A percentile compares a stretch with the other conserved stretches of the same genome.
Conservation (phyloP, 2,888 invertebrate species). For the Coleophora deauratella region DNA sequence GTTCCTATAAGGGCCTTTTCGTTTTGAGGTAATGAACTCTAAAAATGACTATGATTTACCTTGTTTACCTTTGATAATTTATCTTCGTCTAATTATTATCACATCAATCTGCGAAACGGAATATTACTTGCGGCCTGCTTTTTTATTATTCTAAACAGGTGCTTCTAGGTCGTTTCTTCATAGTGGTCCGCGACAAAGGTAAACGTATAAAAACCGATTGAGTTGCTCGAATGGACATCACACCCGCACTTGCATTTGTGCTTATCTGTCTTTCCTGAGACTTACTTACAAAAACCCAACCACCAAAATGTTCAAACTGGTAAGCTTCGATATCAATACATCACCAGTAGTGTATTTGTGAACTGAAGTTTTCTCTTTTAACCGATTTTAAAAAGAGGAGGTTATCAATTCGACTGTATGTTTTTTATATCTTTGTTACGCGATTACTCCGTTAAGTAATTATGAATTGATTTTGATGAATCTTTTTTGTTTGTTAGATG, state of each 20-base stretch:
- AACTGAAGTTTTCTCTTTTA: too few species aligned
- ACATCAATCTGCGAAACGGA: background rate
- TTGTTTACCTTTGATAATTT: too few species aligned
- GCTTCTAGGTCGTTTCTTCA: conserved; percentile 34
- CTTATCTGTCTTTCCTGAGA: background rate
- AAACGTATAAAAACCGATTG: conserved; percentile 39
- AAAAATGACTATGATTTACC: too few species aligned
- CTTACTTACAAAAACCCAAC: conserved; percentile 7
- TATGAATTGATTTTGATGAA: too few species aligned
- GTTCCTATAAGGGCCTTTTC: too few species aligned
- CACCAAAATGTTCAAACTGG: conserved; percentile 58
- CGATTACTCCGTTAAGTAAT: too few species aligned
- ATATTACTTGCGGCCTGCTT: background rate
- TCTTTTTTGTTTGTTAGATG: too few species aligned
- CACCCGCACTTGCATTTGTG: conserved; percentile 19
- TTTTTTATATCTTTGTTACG: too few species aligned
- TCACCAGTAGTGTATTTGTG: too few species aligned
- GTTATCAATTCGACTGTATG: too few species aligned
- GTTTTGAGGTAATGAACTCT: too few species aligned
- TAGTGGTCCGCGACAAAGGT: conserved; percentile 21
- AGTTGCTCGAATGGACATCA: conserved; percentile 20
- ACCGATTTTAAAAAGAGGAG: too few species aligned
- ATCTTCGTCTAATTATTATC: conserved; percentile 4
- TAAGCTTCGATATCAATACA: conserved; percentile 29
- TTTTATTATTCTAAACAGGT: conserved; percentile 35